Percentiles rank a stretch among this genome's conserved stretches.
These are phyloP conservation scores for Tonatia bakeri DNA, from an alignment of 2,113 vertebrate genomes.

Conservation along the genomic window DNA sequence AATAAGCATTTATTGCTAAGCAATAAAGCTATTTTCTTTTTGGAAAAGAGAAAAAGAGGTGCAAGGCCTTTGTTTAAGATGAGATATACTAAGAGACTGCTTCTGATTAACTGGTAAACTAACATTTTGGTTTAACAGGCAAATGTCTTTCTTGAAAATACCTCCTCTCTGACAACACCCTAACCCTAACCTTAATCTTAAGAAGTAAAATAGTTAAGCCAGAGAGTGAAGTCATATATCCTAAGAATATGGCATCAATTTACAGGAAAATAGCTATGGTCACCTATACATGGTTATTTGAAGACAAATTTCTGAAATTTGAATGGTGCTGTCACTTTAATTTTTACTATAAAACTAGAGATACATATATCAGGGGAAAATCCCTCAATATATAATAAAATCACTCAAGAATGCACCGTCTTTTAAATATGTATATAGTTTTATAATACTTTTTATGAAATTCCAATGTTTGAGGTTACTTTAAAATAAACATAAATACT, in stretches of 20 bases:
- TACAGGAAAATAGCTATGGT: background rate
- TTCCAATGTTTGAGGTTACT: background rate
- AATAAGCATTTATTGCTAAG: background rate
- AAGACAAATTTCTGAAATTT: background rate
- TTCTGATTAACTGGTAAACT: background rate
- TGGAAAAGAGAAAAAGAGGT: background rate
- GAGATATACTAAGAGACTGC: background rate
- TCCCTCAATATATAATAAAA: background rate
- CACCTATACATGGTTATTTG: background rate
- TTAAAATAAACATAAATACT: background rate
- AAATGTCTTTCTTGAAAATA: background rate
- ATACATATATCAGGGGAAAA: background rate
- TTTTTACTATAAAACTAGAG: conserved; percentile 6
- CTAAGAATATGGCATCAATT: background rate
- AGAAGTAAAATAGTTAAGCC: background rate
- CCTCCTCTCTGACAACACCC: background rate
- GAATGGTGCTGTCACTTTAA: background rate
- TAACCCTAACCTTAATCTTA: background rate
- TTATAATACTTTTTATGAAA: background rate
- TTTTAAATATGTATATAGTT: background rate
- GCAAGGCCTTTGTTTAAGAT: background rate
- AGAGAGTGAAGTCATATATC: background rate
- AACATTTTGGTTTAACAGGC: background rate
- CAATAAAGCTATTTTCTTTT: conserved; percentile 1
- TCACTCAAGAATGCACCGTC: background rate